These are phyloP conservation scores for Elgaria multicarinata DNA, from an alignment of 2,113 vertebrate species.

Conservation along the genomic window DNA sequence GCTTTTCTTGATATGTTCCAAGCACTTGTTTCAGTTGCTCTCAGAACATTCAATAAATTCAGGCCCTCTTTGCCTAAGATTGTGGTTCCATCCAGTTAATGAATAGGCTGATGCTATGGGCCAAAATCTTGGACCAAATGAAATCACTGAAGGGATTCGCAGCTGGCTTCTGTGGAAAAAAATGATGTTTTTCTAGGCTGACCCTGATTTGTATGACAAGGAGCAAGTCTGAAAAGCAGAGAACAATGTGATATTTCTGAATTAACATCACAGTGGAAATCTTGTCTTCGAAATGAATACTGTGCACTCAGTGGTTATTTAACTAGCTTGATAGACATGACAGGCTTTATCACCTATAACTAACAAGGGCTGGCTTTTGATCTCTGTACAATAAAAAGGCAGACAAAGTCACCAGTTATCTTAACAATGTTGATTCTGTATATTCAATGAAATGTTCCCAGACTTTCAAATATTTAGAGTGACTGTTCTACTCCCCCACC, in stretches of 20 bases:
- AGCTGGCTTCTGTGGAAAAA: slow-evolving; percentile 39
- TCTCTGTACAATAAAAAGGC: slow-evolving; percentile 47
- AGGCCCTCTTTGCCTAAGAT: slow-evolving; percentile 5
- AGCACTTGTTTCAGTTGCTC: not conserved
- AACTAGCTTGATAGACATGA: slow-evolving; percentile 56
- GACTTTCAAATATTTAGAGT: slow-evolving; percentile 60
- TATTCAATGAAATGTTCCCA: slow-evolving; percentile 41
- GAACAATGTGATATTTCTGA: slow-evolving; percentile 54
- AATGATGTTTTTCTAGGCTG: not conserved
- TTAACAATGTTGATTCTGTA: slow-evolving; percentile 62
- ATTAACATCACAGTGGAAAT: slow-evolving; percentile 57
- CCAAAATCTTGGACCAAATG: slow-evolving; percentile 17
- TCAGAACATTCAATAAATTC: not conserved
- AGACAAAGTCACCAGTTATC: slow-evolving; percentile 47
- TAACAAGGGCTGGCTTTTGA: slow-evolving; percentile 58
- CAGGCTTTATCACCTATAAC: slow-evolving; percentile 56
- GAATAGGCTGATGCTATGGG: not conserved
- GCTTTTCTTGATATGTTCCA: not conserved
- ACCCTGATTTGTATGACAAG: slow-evolving; percentile 52
- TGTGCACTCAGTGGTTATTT: slow-evolving; percentile 55
- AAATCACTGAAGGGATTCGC: slow-evolving; percentile 18
- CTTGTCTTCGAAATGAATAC: slow-evolving; percentile 53
- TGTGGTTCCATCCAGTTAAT: not conserved
- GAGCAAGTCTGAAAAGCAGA: slow-evolving; percentile 48
- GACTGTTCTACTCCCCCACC: slow-evolving; percentile 1